Evolutionary conservation across 2,113 vertebrate genomes (phyloP), one percentile per base, ranked within the genome.

Genomic region (Suncus etruscus): DNA sequence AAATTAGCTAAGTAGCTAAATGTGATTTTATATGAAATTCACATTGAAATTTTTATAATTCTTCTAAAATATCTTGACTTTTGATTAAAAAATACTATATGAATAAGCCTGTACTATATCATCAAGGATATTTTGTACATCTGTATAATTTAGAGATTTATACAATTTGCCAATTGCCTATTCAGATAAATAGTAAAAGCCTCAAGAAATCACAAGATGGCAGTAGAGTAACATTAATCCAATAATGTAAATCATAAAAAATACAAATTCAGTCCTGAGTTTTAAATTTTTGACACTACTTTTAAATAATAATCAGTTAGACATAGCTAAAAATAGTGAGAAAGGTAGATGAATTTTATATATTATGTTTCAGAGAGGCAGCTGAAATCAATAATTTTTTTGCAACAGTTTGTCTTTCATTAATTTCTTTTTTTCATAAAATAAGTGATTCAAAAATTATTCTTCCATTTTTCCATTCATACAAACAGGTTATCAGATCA

Each of bases 211-310:
- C 96, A 95, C 96, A 81, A 97, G 96, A 77, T 90, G 96, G 95
- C 96, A 97, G 95, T 63, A 92, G 39, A 65, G 94, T 77, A 86
- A 90, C 93, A 90, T 54, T 47, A 80, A 89, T 82, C 77, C 83
- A 54, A n/a, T 31, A 45, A 78, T 20, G 4, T 0, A 25, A 48
- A 3, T 25, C 48, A 50, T 79, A 80, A 83, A 78, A 0, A 61
- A 54, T 12, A 54, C 54, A 39, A 70, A 29, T 16, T 31, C 16
- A 82, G 4, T 39, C 0, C 45, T 78, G 2, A 79, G 16, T 74
- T 87, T 93, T 66, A 22, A 82, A n/a, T 78, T 24, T 68, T 1
- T 61, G 16, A 90, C 91, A 76, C 31, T 25, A 73, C 18, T 39
- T 73, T 74, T 25, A 89, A 83, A 90, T 85, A 54, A 6, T 51